Evolutionary conservation across 2,888 invertebrate genomes (phyloP), one percentile per base, ranked within the genome.

Genomic region (Drosophila anceps): DNA sequence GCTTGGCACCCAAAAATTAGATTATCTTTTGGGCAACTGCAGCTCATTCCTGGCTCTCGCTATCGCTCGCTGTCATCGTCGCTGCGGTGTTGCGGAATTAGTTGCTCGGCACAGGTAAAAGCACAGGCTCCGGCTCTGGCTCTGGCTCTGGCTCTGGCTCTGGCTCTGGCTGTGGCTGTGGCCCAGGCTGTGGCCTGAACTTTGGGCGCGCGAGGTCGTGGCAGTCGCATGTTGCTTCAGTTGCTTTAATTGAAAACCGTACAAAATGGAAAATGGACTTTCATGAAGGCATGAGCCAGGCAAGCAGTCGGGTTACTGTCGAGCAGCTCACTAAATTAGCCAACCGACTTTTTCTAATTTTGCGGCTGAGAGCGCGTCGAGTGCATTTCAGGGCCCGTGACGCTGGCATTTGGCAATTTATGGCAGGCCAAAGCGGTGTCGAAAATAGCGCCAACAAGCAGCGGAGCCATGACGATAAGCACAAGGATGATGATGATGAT

Each of bases 401-500:
- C 58, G 73, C 68, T 73, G 81, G 87, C 84, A 83, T 79, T 90
- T 73, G 81, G 72, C 73, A 90, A 90, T 86, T 86, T 86, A 86
- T 90, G 90, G 86, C 83, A 83, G 83, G 84, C 88, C 83, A 75
- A 72, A 67, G 73, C 83, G 62, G 90, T 88, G 86, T 90, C 88
- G 90, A 90, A 86, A 90, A 85, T 90, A 88, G 90, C 90, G 88
- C 90, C 90, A 85, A 75, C 73, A 72, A 73, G 70, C 24, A 8
- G 39, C 39, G 27, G 29, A 61, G 63, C 55, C 63, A 54, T 53
- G 50, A 48, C 58, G 48, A 39, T 37, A 59, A 59, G 59, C 48
- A 37, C 58, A 73, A 73, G 79, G 69, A 76, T 81, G 87, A 68
- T 48, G 66, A 64, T 59, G 75, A 71, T 31, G 61, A 76, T 71